These are phyloP conservation scores for Gymnorhina tibicen DNA, from an alignment of 2,113 vertebrate genomes.

Conservation along the genomic window DNA sequence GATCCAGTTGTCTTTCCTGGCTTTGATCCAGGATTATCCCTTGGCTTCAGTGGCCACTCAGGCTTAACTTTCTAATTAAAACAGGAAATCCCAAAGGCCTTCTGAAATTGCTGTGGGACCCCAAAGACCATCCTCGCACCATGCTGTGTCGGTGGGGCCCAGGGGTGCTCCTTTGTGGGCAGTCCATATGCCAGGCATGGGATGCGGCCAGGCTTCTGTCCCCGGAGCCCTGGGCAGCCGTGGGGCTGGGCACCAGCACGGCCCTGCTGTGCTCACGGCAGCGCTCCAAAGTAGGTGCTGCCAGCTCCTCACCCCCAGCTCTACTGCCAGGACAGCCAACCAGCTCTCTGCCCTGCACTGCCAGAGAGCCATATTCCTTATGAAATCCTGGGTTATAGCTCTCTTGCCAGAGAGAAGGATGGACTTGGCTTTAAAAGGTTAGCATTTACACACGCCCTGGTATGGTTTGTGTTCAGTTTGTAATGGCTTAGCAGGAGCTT, in stretches of 20 bases:
- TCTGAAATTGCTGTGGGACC: neutral
- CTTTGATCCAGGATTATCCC: neutral
- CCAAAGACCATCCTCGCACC: accelerated
- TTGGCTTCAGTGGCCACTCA: neutral
- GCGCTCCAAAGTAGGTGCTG: neutral
- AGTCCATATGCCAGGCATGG: neutral
- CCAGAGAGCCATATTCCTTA: neutral
- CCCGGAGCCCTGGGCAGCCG: accelerated
- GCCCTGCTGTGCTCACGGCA: accelerated
- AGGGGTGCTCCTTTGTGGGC: neutral
- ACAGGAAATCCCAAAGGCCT: neutral
- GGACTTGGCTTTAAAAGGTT: neutral
- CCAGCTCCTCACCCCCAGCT: neutral
- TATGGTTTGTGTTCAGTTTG: neutral
- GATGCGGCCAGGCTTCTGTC: neutral
- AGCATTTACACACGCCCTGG: neutral
- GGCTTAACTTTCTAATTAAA: conserved; percentile 18
- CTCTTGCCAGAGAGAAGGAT: neutral
- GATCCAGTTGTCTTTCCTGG: neutral
- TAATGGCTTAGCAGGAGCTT: neutral
- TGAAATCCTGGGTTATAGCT: neutral
- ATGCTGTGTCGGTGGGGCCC: accelerated
- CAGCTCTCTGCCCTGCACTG: neutral
- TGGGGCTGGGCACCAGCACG: accelerated
- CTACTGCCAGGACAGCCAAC: neutral